A percentile compares a stretch with the other conserved stretches of the same genome.
Conservation (phyloP, 2,113 vertebrate genomes). For the Crotalus viridis region DNA sequence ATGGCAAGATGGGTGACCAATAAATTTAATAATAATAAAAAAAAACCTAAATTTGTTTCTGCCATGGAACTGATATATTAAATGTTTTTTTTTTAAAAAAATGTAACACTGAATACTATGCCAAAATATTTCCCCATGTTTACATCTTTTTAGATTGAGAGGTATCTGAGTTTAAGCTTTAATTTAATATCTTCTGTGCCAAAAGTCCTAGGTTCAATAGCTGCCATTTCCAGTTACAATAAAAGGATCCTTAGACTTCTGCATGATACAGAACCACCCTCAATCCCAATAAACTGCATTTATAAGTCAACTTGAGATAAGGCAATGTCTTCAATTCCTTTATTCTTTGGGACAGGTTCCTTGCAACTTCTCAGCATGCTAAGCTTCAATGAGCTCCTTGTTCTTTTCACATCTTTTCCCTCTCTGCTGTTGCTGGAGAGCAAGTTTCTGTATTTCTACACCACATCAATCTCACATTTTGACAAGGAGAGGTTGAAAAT, state of each 20-base stretch:
- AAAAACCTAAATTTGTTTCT: not conserved
- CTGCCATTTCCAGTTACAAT: not conserved
- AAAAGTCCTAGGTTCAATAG: not conserved
- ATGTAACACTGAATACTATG: not conserved
- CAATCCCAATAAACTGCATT: not conserved
- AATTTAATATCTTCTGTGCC: not conserved
- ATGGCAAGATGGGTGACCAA: not conserved
- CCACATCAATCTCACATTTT: conserved; percentile 62
- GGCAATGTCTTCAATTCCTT: not conserved
- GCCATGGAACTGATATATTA: not conserved
- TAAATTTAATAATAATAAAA: not conserved
- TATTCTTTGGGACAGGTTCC: not conserved
- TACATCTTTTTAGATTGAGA: not conserved
- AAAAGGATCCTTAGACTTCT: not conserved
- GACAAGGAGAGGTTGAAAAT: conserved; percentile 72
- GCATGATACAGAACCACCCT: not conserved
- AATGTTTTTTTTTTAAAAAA: not conserved
- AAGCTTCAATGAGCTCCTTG: conserved; percentile 42
- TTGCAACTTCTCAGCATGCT: conserved; percentile 11
- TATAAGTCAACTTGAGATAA: not conserved
- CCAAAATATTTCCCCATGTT: conserved; percentile 18
- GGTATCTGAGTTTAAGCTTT: not conserved
- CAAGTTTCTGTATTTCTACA: conserved; percentile 57
- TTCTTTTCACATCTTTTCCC: conserved; percentile 34
- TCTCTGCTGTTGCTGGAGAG: conserved; percentile 46